phyloP scores from a whole-genome alignment of 2,888 invertebrate species.

The Creontiades dilutus region DNA sequence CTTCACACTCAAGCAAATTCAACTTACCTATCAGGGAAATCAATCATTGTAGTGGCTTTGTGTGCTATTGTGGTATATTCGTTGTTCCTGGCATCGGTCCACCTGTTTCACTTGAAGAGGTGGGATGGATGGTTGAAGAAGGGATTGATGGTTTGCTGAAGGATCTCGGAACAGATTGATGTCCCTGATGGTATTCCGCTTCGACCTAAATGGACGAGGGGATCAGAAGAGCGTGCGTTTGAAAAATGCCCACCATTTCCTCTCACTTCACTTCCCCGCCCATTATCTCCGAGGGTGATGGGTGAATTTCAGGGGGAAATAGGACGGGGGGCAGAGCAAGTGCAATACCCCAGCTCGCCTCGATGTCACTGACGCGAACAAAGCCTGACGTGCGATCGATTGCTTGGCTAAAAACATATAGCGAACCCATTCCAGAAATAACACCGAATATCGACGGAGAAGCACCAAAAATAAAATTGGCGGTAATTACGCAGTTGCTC shows the following conservation, averaged over 20 bases:
- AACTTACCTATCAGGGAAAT: too few species aligned
- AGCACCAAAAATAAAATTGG: too few species aligned
- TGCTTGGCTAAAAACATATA: background rate
- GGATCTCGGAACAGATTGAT: slow-evolving; percentile 2
- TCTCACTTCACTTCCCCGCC: background rate
- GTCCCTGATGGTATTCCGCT: slow-evolving; percentile 1
- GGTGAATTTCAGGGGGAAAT: background rate
- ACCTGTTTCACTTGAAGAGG: too few species aligned
- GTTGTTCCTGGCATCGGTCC: too few species aligned
- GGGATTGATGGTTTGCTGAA: background rate
- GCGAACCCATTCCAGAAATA: too few species aligned
- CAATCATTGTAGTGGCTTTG: too few species aligned
- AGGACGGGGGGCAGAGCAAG: background rate
- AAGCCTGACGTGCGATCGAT: background rate
- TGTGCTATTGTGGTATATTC: too few species aligned
- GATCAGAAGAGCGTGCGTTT: slow-evolving; percentile 27
- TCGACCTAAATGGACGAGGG: background rate
- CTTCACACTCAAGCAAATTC: too few species aligned
- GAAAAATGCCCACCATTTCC: slow-evolving; percentile 12
- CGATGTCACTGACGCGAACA: background rate
- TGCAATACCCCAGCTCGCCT: background rate
- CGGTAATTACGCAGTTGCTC: too few species aligned
- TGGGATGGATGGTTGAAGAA: too few species aligned
- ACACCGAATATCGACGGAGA: too few species aligned
- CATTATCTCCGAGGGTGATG: background rate